Base-by-base conservation (phyloP, 1,140 invertebrate genomes). In the Trichonephila clavata region DNA sequence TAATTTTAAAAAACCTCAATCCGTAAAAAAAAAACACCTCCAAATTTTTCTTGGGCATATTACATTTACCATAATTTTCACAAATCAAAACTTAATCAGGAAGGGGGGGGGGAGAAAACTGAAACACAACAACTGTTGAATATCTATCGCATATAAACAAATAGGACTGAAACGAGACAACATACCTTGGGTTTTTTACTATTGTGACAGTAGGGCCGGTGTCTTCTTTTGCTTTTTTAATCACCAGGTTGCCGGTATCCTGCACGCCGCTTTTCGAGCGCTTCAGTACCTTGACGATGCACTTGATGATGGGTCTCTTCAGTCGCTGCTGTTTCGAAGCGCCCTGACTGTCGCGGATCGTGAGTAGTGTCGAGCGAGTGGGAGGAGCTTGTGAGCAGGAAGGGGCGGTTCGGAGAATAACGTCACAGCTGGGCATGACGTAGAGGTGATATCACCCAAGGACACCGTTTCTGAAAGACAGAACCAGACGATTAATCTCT, bases 361-460 rank as follows among this genome's bases (percentile, higher is more conserved):
- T 60, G 24, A 60, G 57, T 14, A 60, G 14, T 14, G 43, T 86
- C 7, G 43, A n/a, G 43, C 83, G 84, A 8, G 57, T 27, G 27
- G 84, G 84, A 86, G 84, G 84, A 61, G 84, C 59, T 86, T 86
- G 57, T 0, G 59, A 60, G 57, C 18, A 60, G 59, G 84, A 86
- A 61, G 59, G 27, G 59, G 84, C 57, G 27, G 59, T 24, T 27
- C 57, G 24, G 27, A 60, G 59, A 24, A 86, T 63, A 59, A 86
- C 59, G 84, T 86, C 84, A 86, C 84, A 86, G 59, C 84, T 86
- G n/a, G 84, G 84, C 84, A 86, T 86, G 84, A 86, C 84, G 84
- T 63, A 86, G 61, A 20, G 84, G 59, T 86, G 84, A 86, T 86
- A 32, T 86, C 84, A 86, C 84, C 84, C 71, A 77, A 77, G 71